Evolutionary conservation across 1,140 invertebrate genomes (phyloP).

Genomic region (Dinothrombium tinctorium): DNA sequence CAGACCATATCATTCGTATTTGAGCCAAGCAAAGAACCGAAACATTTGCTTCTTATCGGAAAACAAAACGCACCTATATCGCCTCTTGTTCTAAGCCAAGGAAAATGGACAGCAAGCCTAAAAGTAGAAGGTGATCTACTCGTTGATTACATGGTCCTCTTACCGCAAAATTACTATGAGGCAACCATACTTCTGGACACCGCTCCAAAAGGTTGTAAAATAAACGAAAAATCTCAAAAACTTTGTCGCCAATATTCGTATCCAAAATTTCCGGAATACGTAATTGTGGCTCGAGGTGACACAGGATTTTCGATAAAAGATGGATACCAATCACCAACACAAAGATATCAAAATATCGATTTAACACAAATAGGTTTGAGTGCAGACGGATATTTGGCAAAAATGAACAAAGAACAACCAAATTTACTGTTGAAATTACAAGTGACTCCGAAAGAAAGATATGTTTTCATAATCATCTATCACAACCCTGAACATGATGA

Average conservation of each 20-base stretch:
- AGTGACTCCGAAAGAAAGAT: conserved; percentile 18
- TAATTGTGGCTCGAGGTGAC: conserved; percentile 28
- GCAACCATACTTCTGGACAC: conserved; percentile 61
- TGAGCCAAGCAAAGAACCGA: conserved; percentile 30
- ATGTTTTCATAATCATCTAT: conserved; percentile 56
- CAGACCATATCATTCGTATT: conserved; percentile 32
- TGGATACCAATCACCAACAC: too few relatives aligned
- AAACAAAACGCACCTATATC: conserved; percentile 23
- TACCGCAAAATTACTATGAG: conserved; percentile 87
- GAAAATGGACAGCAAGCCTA: conserved; percentile 59
- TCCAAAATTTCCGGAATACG: conserved; percentile 41
- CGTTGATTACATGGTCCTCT: conserved; percentile 80
- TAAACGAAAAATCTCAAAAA: conserved; percentile 11
- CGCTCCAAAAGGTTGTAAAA: conserved; percentile 50
- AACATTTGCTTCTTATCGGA: conserved; percentile 22
- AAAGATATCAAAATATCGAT: too few relatives aligned
- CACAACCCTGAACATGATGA: conserved; percentile 31
- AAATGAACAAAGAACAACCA: too few relatives aligned
- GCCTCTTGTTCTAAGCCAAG: conserved; percentile 74
- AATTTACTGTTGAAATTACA: too few relatives aligned
- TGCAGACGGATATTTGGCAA: too few relatives aligned
- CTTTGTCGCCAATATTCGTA: conserved; percentile 36
- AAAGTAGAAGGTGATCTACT: conserved; percentile 50
- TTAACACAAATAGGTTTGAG: too few relatives aligned
- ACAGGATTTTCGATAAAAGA: too few relatives aligned